phyloP scores from a whole-genome alignment of 2,888 invertebrate species.

The Lamproptera curius region DNA sequence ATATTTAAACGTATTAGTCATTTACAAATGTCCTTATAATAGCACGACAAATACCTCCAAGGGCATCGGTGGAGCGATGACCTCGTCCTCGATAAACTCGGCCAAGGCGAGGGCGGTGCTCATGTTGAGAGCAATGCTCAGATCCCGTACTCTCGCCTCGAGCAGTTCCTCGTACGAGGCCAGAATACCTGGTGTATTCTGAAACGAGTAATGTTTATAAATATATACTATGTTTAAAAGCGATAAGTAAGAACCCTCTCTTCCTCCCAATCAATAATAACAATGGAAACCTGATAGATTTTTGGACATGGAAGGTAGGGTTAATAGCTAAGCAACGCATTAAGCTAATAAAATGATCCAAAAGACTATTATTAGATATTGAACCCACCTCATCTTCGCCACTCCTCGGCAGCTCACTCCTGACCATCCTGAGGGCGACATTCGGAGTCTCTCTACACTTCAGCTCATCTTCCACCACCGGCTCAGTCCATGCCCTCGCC shows the following conservation, averaged over 20 bases:
- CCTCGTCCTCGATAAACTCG: constrained; percentile 93
- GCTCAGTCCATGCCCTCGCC: constrained; percentile 89
- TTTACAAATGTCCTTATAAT: no score
- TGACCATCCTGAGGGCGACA: constrained; percentile 48
- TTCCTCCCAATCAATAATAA: no score
- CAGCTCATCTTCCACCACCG: constrained; percentile 60
- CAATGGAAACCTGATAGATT: no score
- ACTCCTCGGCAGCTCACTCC: constrained; percentile 50
- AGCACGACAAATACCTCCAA: constrained; percentile 88
- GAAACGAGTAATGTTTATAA: constrained; percentile 1
- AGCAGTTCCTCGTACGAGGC: constrained; percentile 72
- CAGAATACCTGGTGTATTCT: constrained; percentile 51
- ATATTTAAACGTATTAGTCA: no score
- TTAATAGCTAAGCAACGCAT: no score
- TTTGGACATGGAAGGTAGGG: no score
- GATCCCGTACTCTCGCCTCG: constrained; percentile 81
- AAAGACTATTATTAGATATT: no score
- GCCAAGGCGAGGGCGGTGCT: constrained; percentile 89
- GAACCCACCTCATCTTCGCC: constrained; percentile 47
- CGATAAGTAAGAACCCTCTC: no score
- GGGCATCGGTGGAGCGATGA: constrained; percentile 88
- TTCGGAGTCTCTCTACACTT: constrained; percentile 42
- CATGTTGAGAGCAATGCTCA: constrained; percentile 85
- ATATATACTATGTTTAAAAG: no score
- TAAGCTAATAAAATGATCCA: no score